Conservation (phyloP, 2,113 vertebrate genomes). For the Campylomormyrus tamandua region DNA sequence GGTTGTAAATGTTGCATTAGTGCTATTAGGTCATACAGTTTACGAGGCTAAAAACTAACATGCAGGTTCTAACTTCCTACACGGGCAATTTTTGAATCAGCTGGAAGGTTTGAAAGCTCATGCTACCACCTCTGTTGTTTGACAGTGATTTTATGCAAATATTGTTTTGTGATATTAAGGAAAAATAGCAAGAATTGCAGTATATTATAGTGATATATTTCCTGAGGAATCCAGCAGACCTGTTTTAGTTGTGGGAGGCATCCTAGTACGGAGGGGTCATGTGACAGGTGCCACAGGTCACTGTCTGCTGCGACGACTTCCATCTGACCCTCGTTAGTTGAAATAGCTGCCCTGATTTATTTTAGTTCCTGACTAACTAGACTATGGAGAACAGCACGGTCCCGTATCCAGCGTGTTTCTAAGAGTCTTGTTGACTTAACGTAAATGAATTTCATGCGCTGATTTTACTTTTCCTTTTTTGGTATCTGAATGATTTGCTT, state of each 20-base stretch:
- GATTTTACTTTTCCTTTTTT: background rate
- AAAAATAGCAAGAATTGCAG: background rate
- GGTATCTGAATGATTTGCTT: background rate
- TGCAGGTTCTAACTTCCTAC: background rate
- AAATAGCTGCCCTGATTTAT: background rate
- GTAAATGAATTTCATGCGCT: background rate
- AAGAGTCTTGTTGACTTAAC: background rate
- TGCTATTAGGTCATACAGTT: background rate
- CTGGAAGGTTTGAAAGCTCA: background rate
- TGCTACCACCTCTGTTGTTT: background rate
- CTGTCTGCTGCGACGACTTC: background rate
- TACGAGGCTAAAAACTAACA: background rate
- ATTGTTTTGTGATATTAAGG: background rate
- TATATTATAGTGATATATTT: background rate
- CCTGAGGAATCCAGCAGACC: background rate
- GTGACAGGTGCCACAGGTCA: background rate
- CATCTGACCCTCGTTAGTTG: background rate
- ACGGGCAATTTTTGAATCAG: background rate
- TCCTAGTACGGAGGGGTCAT: background rate
- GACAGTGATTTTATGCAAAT: background rate
- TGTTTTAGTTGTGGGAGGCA: background rate
- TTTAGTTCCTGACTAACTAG: background rate
- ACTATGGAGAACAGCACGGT: background rate
- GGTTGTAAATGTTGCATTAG: background rate
- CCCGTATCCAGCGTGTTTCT: background rate